A percentile compares a stretch with the other conserved stretches of the same genome.
Conservation (phyloP, 2,113 vertebrate genomes). For the Myiozetetes cayanensis region DNA sequence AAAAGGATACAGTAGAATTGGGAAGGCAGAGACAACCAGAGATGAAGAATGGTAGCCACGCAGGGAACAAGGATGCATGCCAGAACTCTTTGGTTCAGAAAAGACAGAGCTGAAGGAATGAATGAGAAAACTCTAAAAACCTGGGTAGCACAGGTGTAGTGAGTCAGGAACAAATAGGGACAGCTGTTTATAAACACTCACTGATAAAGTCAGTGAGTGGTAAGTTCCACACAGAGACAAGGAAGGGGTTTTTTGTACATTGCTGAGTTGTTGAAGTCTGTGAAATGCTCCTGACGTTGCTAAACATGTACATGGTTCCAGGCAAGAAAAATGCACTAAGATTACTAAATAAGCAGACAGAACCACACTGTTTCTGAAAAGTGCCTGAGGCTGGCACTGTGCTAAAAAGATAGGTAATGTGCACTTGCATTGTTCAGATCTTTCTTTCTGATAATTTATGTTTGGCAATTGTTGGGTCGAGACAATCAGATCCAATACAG, state of each 20-base stretch:
- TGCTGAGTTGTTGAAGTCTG: not conserved
- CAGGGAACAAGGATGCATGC: not conserved
- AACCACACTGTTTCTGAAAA: not conserved
- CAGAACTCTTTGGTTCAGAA: not conserved
- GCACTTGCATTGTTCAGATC: not conserved
- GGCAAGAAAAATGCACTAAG: not conserved
- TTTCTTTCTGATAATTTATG: not conserved
- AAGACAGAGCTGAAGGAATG: not conserved
- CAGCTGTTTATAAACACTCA: no score
- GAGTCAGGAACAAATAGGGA: not conserved
- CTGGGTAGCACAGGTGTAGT: not conserved
- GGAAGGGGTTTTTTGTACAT: not conserved
- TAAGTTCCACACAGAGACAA: not conserved
- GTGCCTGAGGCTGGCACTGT: no score
- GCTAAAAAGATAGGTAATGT: not conserved
- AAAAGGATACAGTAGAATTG: not conserved
- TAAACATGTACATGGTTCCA: not conserved
- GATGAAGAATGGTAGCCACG: accelerated
- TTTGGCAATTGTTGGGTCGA: not conserved
- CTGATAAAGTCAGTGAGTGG: not conserved
- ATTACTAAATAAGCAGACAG: not conserved
- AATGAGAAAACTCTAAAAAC: not conserved
- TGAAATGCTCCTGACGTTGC: not conserved
- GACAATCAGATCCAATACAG: not conserved
- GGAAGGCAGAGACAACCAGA: not conserved